Conservation (phyloP, 2,797 vertebrate genomes). For the Xyrichtys novacula region DNA sequence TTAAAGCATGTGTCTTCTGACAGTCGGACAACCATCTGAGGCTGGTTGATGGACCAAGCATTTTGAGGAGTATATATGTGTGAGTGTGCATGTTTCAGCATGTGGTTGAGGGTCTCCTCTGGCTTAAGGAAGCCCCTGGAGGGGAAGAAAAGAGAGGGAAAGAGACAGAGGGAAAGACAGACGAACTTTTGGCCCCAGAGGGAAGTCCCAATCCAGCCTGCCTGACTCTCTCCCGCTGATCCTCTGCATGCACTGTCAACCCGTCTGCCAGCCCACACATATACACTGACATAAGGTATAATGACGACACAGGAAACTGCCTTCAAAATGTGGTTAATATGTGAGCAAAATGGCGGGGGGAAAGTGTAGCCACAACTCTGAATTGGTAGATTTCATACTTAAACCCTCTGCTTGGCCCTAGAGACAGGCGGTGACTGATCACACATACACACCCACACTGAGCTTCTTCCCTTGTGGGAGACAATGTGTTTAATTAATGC, state of each 20-base stretch:
- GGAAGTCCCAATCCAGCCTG: constrained; percentile 64
- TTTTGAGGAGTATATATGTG: constrained; percentile 28
- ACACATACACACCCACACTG: constrained; percentile 4
- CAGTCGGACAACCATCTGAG: constrained; percentile 62
- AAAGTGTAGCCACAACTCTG: constrained; percentile 14
- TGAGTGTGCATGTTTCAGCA: constrained; percentile 17
- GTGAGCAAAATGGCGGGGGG: too few relatives aligned
- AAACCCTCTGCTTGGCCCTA: constrained; percentile 26
- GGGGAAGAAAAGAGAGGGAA: constrained; percentile 29
- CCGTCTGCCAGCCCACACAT: constrained; percentile 41
- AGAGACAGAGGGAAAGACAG: constrained; percentile 37
- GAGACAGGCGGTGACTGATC: constrained; percentile 46
- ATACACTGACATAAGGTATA: background rate
- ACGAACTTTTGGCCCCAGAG: constrained; percentile 61
- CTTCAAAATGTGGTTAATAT: background rate
- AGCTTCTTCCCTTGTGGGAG: constrained; percentile 40
- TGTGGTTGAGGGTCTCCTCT: constrained; percentile 47
- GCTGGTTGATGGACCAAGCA: constrained; percentile 49
- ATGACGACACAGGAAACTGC: constrained; percentile 20
- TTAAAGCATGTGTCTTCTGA: constrained; percentile 48
- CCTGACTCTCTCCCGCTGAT: constrained; percentile 39
- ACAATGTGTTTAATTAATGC: constrained; percentile 74
- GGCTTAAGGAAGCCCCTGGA: constrained; percentile 56
- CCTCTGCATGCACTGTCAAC: constrained; percentile 62
- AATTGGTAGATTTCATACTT: constrained; percentile 51